Percentiles rank a stretch among this genome's conserved stretches.
phyloP scores from a whole-genome alignment of 2,797 vertebrate species.

The Hemibagrus guttatus region DNA sequence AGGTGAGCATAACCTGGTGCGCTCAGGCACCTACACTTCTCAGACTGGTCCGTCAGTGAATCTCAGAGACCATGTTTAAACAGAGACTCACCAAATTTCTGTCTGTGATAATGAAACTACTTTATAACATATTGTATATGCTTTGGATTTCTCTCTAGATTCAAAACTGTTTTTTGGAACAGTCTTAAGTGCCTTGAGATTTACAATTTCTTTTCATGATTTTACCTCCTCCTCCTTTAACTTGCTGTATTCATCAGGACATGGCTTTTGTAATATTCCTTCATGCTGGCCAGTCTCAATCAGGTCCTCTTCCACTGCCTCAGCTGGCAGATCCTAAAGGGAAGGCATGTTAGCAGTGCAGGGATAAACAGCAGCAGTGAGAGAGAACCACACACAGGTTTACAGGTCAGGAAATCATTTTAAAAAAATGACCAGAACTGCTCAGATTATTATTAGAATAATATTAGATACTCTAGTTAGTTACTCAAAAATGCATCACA shows the following conservation, averaged over 20 bases:
- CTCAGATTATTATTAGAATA: not conserved
- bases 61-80: not conserved
- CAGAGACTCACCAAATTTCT: not conserved
- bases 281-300: constrained; percentile 85
- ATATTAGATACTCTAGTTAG: too few species aligned
- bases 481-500: not conserved
- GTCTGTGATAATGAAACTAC: not conserved
- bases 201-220: not conserved
- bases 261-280: constrained; percentile 84
- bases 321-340: constrained; percentile 82
- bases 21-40: not conserved
- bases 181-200: not conserved
- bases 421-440: not conserved
- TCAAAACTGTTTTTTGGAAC: not conserved
- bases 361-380: not conserved
- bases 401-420: not conserved
- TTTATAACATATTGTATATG: not conserved
- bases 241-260: constrained; percentile 81
- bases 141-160: not conserved
- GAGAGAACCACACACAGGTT: not conserved
- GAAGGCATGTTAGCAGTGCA: not conserved
- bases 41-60: not conserved
- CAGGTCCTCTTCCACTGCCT: constrained; percentile 82
- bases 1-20: not conserved
- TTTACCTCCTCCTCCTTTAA: constrained; percentile 93